Percentiles rank a stretch among this genome's conserved stretches.
phyloP scores from a whole-genome alignment of 2,888 invertebrate genomes.

The Hypena proboscidalis region DNA sequence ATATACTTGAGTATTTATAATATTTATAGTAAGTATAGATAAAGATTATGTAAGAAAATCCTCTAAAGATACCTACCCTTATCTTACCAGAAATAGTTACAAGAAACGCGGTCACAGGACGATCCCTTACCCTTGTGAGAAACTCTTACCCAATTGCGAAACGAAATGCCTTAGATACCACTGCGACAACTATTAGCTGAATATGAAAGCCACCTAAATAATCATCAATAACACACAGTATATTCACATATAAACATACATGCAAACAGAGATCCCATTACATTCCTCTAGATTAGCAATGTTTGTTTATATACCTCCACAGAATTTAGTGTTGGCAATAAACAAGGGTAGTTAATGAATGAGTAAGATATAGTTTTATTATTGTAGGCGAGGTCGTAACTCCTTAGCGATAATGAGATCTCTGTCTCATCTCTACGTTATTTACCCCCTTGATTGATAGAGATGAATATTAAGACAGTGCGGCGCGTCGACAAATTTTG shows the following conservation, averaged over 20 bases:
- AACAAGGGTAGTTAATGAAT: slow-evolving; percentile 32
- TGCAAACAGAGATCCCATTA: slow-evolving; percentile 23
- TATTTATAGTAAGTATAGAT: no score
- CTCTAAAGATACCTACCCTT: no score
- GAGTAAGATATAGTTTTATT: slow-evolving; percentile 53
- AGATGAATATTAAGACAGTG: slow-evolving; percentile 69
- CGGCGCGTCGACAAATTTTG: slow-evolving; percentile 59
- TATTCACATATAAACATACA: background rate
- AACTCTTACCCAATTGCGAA: no score
- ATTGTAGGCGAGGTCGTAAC: slow-evolving; percentile 51
- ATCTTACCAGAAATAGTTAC: no score
- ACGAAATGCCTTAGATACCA: no score
- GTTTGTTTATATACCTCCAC: slow-evolving; percentile 31
- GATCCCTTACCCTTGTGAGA: no score
- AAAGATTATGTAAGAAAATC: no score
- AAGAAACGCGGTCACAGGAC: no score
- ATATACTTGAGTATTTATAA: no score
- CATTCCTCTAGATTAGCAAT: slow-evolving; percentile 14
- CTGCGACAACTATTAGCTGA: no score
- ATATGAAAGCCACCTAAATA: no score
- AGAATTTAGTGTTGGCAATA: slow-evolving; percentile 30
- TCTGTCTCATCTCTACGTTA: slow-evolving; percentile 62
- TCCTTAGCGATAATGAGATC: slow-evolving; percentile 60
- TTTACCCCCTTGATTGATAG: slow-evolving; percentile 74
- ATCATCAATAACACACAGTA: no score